phyloP scores from a whole-genome alignment of 2,113 vertebrate genomes.

The Phalacrocorax aristotelis region DNA sequence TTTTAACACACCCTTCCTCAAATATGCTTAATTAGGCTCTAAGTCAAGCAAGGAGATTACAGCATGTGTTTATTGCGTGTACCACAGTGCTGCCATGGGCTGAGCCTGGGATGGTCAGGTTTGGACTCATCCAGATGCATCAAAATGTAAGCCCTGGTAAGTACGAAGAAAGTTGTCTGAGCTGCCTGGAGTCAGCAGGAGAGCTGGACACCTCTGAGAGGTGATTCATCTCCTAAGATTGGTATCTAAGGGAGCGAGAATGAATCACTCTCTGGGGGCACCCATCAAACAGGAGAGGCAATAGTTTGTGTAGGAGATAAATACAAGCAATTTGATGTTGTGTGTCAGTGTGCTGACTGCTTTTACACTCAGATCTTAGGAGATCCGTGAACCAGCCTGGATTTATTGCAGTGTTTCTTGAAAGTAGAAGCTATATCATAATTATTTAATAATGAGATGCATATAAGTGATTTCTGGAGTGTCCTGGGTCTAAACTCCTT shows the following conservation, averaged over 20 bases:
- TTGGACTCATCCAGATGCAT: background rate
- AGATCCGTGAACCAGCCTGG: background rate
- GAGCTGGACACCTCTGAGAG: background rate
- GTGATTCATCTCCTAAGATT: constrained; percentile 10
- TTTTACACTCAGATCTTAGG: background rate
- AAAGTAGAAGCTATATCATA: background rate
- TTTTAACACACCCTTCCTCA: background rate
- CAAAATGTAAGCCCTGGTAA: background rate
- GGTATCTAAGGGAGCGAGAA: background rate
- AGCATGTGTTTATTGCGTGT: background rate
- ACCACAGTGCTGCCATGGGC: background rate
- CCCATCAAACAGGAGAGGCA: background rate
- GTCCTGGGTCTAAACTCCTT: background rate
- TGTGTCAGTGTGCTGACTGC: background rate
- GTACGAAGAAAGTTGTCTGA: background rate
- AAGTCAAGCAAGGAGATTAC: background rate
- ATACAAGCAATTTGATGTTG: background rate
- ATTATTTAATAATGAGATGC: background rate
- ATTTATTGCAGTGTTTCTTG: background rate
- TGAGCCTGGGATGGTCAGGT: background rate
- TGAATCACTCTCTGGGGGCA: constrained; percentile 26
- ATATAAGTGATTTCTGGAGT: background rate
- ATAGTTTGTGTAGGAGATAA: background rate
- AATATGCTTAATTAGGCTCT: background rate
- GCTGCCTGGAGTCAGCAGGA: background rate